Base-by-base conservation (phyloP, 1,140 invertebrate species). In the Drosophila bifasciata region DNA sequence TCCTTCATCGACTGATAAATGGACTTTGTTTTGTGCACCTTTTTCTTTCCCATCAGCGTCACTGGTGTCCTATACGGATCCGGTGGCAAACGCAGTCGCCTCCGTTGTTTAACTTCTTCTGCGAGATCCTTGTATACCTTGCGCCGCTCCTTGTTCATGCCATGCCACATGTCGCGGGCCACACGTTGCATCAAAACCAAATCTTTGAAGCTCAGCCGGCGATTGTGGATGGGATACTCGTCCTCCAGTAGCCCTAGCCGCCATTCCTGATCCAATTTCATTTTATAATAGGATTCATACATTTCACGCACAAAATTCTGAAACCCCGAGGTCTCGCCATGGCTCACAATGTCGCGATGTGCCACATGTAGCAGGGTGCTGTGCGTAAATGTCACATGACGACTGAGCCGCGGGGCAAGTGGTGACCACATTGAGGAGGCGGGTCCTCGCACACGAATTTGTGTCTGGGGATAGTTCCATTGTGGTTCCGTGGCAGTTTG, bases 281-380 rank as follows among this genome's bases (percentile, higher is more conserved):
- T 45, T 13, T 59, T 17, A 23, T 46, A 66, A 9, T 66, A 32
- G 11, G 45, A n/a, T 0, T 66, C 45, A 23, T 50, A 66, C 56
- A 66, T 49, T 15, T 67, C 57, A 0, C 58, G 46, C 17, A 67
- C 28, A 6, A 67, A 67, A 5, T 67, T 67, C 32, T 67, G 57
- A 36, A 67, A 67, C 7, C 58, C 40, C 11, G 58, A 52, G 2
- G 40, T 46, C 13, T 62, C 49, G 9, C 58, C 64, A 11, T 36
- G 25, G 25, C 16, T 13, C 7, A 67, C 21, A 4, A 19, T 9
- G 2, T 16, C 16, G 3, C 67, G 51, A 8, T 39, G 44, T 0
- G 23, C 9, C 39, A 36, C 19, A 23, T 68, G 45, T 5, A 19
- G 39, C 63, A 70, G 69, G 6, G 63, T 70, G 52, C 52, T 69